phyloP scores from a whole-genome alignment of 2,797 vertebrate species.

The Adrianichthys oophorus region DNA sequence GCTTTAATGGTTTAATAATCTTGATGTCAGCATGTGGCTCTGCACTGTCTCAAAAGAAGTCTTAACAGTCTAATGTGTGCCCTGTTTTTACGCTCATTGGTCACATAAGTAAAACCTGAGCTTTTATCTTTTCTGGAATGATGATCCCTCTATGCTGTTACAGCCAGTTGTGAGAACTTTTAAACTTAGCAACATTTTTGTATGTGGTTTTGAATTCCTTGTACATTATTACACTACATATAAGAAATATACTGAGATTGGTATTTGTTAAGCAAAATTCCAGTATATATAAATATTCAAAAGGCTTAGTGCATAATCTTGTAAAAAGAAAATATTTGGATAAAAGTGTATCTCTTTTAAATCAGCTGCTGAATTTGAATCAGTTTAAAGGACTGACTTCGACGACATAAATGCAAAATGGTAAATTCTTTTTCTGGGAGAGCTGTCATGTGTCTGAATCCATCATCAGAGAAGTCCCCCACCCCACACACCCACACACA shows the following conservation, averaged over 20 bases:
- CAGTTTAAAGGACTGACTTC: slow-evolving; percentile 20
- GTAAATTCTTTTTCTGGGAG: slow-evolving; percentile 24
- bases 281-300: background rate
- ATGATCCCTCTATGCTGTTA: no score
- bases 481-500: slow-evolving; percentile 14
- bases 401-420: slow-evolving; percentile 21
- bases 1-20: no score
- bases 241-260: no score
- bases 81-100: no score
- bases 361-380: slow-evolving; percentile 27
- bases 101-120: no score
- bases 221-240: background rate
- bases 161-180: no score
- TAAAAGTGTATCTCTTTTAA: slow-evolving; percentile 18
- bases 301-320: no score
- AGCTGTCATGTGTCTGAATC: slow-evolving; percentile 45
- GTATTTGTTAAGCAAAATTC: background rate
- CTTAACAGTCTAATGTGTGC: no score
- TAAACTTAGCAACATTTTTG: no score
- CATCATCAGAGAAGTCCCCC: slow-evolving; percentile 33
- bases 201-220: background rate
- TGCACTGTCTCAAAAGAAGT: background rate
- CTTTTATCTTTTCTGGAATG: no score
- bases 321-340: no score
- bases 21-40: no score